Evolutionary conservation across 2,888 invertebrate genomes (phyloP).

Genomic region (Drosophila histrio): DNA sequence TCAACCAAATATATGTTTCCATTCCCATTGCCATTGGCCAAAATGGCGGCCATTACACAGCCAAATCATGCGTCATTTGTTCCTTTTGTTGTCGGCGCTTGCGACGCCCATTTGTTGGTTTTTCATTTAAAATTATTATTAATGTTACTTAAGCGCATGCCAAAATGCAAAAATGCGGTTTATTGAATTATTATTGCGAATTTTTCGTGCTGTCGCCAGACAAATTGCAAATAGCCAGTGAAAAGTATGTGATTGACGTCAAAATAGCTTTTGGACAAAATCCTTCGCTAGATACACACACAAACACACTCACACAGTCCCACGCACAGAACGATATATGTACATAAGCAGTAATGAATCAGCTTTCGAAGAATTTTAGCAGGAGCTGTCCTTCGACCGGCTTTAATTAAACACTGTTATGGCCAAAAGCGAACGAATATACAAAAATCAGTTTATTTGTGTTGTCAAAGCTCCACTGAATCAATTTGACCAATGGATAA

Average conservation of each 20-base stretch:
- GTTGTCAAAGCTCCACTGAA: neutral
- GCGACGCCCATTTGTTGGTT: conserved; percentile 35
- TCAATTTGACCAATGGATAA: neutral
- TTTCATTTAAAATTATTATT: conserved; percentile 54
- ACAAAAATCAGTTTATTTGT: conserved; percentile 12
- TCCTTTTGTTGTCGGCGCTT: neutral
- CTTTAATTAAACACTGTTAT: conserved; percentile 6
- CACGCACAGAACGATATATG: neutral
- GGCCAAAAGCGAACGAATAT: neutral
- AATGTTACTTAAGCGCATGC: conserved; percentile 1
- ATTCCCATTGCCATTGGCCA: conserved; percentile 16
- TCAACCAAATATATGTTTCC: neutral
- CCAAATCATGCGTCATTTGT: conserved; percentile 39
- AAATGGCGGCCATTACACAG: conserved; percentile 21
- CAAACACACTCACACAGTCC: neutral
- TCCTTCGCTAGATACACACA: neutral
- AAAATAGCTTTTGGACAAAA: conserved; percentile 20
- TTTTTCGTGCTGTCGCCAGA: conserved; percentile 5
- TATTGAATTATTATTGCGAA: conserved; percentile 47
- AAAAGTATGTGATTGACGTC: conserved; percentile 54
- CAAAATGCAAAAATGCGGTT: conserved; percentile 44
- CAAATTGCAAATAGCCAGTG: conserved; percentile 49
- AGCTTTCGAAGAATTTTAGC: conserved; percentile 5
- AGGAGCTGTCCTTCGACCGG: neutral
- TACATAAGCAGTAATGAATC: conserved; percentile 4